These are phyloP conservation scores for Perca flavescens DNA, from an alignment of 2,113 vertebrate species.

Conservation along the genomic window DNA sequence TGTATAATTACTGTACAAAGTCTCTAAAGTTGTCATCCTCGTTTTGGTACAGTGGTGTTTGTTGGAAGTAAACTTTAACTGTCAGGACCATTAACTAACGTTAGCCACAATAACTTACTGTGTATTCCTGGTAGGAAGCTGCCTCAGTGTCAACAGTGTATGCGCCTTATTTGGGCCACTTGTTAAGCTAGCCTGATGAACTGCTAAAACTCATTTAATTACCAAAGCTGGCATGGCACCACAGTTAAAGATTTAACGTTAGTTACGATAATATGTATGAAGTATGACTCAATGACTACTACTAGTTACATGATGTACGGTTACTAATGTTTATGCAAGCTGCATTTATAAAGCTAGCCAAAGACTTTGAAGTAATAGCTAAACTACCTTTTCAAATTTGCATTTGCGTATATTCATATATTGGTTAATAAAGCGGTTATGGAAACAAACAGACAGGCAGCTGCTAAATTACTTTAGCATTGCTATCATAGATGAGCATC, in stretches of 20 bases:
- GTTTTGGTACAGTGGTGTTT: background rate
- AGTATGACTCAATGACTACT: background rate
- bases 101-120: background rate
- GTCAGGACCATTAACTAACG: background rate
- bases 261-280: background rate
- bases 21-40: background rate
- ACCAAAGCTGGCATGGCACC: accelerated
- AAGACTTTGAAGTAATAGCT: background rate
- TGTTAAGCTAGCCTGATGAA: background rate
- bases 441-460: no score
- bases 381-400: background rate
- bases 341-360: background rate
- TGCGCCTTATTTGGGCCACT: background rate
- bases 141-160: background rate
- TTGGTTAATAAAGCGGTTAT: background rate
- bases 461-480: background rate
- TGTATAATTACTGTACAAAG: background rate
- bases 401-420: background rate
- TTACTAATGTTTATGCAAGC: background rate
- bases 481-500: background rate
- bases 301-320: background rate
- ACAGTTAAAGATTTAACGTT: background rate
- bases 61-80: background rate
- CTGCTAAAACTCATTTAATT: background rate
- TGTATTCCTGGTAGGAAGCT: background rate